Evolutionary conservation across 2,888 invertebrate species (phyloP).

Genomic region (Iphiclides podalirius): DNA sequence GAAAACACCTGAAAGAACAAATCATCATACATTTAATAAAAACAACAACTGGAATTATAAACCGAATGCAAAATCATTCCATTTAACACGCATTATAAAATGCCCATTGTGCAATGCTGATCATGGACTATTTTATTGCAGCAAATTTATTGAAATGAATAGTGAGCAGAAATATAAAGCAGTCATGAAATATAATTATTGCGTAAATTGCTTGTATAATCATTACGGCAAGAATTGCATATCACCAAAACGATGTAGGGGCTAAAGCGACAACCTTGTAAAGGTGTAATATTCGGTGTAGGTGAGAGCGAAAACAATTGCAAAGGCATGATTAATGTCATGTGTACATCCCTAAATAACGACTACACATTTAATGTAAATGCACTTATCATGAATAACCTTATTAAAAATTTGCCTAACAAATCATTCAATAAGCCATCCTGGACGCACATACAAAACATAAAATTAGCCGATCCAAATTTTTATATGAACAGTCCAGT

Average conservation of each 20-base stretch:
- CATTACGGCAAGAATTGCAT: slow-evolving; percentile 15
- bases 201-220: slow-evolving; percentile 3
- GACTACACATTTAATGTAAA: too few species aligned
- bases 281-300: slow-evolving; percentile 22
- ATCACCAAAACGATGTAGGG: slow-evolving; percentile 12
- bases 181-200: too few species aligned
- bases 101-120: too few species aligned
- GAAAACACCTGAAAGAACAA: too few species aligned
- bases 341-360: too few species aligned
- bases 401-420: slow-evolving; percentile 23
- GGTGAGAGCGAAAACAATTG: slow-evolving; percentile 24
- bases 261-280: slow-evolving; percentile 10
- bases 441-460: slow-evolving; percentile 17
- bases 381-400: slow-evolving; percentile 18
- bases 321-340: slow-evolving; percentile 22
- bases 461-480: slow-evolving; percentile 20
- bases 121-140: slow-evolving; percentile 3
- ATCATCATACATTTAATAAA: too few species aligned
- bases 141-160: slow-evolving; percentile 11
- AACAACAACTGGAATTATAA: too few species aligned
- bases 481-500: slow-evolving; percentile 23
- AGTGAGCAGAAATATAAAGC: background rate
- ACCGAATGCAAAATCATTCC: background rate
- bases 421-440: slow-evolving; percentile 12
- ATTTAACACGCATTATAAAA: background rate